Conservation (phyloP, 2,888 invertebrate genomes). For the Trilocha varians region DNA sequence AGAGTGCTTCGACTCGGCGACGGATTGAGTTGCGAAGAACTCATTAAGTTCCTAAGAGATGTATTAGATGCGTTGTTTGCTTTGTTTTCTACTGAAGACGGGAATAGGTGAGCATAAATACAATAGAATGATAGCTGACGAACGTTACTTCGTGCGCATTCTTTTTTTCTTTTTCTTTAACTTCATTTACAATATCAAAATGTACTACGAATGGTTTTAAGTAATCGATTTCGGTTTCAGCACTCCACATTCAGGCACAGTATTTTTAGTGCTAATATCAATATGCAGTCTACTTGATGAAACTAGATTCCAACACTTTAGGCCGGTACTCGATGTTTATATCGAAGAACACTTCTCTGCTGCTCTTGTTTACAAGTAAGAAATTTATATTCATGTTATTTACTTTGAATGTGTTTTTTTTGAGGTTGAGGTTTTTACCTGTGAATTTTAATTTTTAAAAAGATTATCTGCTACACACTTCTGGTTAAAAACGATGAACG, state of each 20-base stretch:
- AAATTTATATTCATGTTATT: slow-evolving; percentile 13
- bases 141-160: no score
- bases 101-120: slow-evolving; percentile 73
- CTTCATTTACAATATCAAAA: no score
- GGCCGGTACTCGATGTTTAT: slow-evolving; percentile 94
- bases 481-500: no score
- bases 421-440: not conserved
- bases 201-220: no score
- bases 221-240: slow-evolving; percentile 41
- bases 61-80: slow-evolving; percentile 94
- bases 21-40: slow-evolving; percentile 87
- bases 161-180: no score
- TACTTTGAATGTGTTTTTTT: not conserved
- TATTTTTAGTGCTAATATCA: slow-evolving; percentile 93
- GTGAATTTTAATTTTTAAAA: no score
- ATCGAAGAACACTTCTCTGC: slow-evolving; percentile 96
- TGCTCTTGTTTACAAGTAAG: slow-evolving; percentile 92
- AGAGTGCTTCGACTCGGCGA: slow-evolving; percentile 87
- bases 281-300: slow-evolving; percentile 93
- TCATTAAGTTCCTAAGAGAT: slow-evolving; percentile 95
- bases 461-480: no score
- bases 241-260: slow-evolving; percentile 90
- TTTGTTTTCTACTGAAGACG: slow-evolving; percentile 94
- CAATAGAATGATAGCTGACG: no score
- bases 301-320: slow-evolving; percentile 93